phyloP scores from a whole-genome alignment of 2,113 vertebrate species.

The Microcebus lehilahytsara region DNA sequence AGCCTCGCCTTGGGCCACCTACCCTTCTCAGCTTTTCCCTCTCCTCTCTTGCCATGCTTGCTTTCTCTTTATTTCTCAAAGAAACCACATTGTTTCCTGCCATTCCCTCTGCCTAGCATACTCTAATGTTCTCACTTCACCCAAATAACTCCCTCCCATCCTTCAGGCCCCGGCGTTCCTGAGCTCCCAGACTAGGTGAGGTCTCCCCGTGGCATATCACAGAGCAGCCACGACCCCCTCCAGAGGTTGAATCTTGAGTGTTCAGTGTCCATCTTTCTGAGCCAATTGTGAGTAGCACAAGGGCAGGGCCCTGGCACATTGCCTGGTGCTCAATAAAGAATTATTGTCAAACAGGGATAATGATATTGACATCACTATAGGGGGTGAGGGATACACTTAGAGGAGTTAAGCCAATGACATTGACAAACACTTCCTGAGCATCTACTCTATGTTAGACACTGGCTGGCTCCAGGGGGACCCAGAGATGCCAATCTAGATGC shows the following conservation, averaged over 20 bases:
- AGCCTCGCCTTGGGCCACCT: background rate
- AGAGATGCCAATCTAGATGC: background rate
- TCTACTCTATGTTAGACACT: background rate
- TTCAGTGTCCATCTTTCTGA: background rate
- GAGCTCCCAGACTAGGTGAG: background rate
- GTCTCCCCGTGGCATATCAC: background rate
- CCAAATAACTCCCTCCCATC: background rate
- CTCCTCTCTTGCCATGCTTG: background rate
- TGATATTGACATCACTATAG: background rate
- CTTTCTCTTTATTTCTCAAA: background rate
- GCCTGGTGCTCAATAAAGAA: background rate
- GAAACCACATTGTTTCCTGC: background rate
- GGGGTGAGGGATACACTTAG: background rate
- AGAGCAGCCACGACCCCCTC: background rate
- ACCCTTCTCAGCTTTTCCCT: background rate
- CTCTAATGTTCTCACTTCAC: background rate
- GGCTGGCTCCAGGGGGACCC: background rate
- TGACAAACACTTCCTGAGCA: background rate
- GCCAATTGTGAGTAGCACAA: background rate
- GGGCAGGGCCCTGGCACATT: background rate
- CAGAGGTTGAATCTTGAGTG: background rate
- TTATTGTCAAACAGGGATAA: background rate
- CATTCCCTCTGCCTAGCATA: background rate
- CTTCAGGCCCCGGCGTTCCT: background rate
- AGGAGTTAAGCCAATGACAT: background rate